phyloP scores from a whole-genome alignment of 1,140 invertebrate genomes.

The Drosophila teissieri region DNA sequence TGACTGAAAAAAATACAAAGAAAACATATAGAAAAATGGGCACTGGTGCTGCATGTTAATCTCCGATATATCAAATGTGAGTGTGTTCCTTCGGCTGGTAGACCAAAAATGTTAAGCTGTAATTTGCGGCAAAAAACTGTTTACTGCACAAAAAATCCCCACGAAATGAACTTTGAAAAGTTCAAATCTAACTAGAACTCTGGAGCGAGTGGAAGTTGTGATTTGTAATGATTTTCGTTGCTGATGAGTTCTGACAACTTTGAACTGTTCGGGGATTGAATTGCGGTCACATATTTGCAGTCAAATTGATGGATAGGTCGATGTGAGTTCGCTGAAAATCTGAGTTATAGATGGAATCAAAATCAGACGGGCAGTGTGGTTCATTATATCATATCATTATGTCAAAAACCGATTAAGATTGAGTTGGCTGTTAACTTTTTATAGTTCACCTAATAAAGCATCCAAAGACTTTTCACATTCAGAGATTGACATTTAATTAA shows the following conservation, averaged over 20 bases:
- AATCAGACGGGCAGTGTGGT: too few relatives aligned
- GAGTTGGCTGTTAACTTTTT: too few relatives aligned
- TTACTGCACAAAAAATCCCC: constrained; percentile 25
- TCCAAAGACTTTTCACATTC: too few relatives aligned
- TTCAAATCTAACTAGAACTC: constrained; percentile 21
- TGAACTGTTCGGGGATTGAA: constrained; percentile 14
- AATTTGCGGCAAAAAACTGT: constrained; percentile 51
- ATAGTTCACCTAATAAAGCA: not conserved
- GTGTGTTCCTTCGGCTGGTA: constrained; percentile 11
- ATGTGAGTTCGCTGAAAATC: not conserved
- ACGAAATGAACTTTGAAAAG: constrained; percentile 44
- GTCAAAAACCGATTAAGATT: too few relatives aligned
- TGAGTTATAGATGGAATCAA: not conserved
- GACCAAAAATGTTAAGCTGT: constrained; percentile 34
- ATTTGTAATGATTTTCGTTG: constrained; percentile 47
- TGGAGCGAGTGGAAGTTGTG: constrained; percentile 4
- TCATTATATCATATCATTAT: too few relatives aligned
- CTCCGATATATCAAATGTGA: constrained; percentile 18
- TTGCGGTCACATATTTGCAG: not conserved
- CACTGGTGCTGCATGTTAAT: constrained; percentile 25
- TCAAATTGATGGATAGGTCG: constrained; percentile 20
- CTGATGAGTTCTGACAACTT: constrained; percentile 43
- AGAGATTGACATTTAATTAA: constrained; percentile 8
- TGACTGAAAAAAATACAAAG: constrained; percentile 19
- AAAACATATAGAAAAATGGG: constrained; percentile 32